Conservation (phyloP, 2,888 invertebrate genomes). For the Rhyacophila evoluta region DNA sequence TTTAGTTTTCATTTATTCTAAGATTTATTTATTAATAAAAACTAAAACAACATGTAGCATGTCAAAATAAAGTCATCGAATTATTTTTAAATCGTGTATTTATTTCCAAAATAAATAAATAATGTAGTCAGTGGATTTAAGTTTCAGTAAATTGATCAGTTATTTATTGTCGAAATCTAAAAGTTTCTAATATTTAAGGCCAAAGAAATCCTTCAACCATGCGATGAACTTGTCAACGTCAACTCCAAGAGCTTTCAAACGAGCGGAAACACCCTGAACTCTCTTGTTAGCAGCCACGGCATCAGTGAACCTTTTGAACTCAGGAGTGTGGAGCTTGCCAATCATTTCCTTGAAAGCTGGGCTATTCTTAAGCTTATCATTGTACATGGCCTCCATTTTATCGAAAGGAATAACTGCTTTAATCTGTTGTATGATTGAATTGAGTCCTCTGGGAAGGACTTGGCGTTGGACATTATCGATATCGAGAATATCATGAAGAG, state of each 20-base stretch:
- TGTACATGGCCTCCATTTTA: neutral
- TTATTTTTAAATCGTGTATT: no score
- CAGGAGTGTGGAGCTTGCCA: slow-evolving; percentile 5
- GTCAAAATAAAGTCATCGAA: no score
- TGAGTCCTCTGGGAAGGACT: neutral
- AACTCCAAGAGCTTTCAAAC: neutral
- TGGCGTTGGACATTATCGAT: neutral
- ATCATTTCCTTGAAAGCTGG: slow-evolving; percentile 15
- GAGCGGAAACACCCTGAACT: neutral
- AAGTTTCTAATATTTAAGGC: neutral
- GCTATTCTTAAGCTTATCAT: slow-evolving; percentile 10
- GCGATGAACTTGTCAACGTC: neutral
- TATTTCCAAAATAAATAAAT: no score
- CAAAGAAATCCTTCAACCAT: neutral
- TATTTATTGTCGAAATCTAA: no score
- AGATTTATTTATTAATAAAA: no score
- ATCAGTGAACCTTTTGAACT: slow-evolving; percentile 4
- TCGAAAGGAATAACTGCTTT: neutral
- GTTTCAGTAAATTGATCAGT: no score
- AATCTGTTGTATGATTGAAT: neutral
- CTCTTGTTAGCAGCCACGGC: neutral
- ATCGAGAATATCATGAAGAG: neutral
- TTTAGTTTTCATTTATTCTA: no score
- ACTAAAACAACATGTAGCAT: no score
- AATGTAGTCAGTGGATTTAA: no score